Conservation (phyloP, 2,797 vertebrate genomes). For the Phalloptychus januarius region DNA sequence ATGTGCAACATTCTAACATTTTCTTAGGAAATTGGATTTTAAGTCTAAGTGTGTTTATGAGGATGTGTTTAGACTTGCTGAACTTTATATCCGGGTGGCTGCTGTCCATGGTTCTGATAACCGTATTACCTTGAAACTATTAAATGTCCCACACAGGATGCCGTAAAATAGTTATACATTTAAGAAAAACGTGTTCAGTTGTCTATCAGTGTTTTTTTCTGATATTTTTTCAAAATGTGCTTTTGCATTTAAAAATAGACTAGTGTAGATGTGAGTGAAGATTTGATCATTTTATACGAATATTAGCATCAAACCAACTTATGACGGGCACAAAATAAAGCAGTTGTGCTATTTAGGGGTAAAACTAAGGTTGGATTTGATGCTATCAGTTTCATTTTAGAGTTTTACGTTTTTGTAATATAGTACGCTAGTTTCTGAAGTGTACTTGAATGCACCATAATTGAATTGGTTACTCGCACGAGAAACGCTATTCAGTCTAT, state of each 20-base stretch:
- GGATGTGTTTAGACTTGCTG: not conserved
- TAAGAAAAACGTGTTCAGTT: not conserved
- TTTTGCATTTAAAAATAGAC: not conserved
- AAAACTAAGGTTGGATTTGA: not conserved
- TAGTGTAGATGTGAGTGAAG: not conserved
- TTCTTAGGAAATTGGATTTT: not conserved
- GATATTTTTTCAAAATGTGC: not conserved
- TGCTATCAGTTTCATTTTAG: not conserved
- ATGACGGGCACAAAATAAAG: not conserved
- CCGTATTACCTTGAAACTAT: not conserved
- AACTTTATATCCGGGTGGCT: not conserved
- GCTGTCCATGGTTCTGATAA: slow-evolving; percentile 1
- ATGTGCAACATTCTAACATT: not conserved
- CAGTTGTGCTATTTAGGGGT: not conserved
- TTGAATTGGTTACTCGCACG: not conserved
- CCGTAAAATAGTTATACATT: not conserved
- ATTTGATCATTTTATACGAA: not conserved
- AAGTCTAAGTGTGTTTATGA: not conserved
- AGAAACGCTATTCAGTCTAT: not conserved
- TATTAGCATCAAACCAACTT: not conserved
- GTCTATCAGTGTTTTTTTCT: not conserved
- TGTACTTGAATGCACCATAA: too few relatives aligned
- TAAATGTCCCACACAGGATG: not conserved
- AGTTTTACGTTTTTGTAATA: not conserved
- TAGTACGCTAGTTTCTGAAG: not conserved